phyloP scores from a whole-genome alignment of 2,888 invertebrate species.

The Drosophila meridionalis region DNA sequence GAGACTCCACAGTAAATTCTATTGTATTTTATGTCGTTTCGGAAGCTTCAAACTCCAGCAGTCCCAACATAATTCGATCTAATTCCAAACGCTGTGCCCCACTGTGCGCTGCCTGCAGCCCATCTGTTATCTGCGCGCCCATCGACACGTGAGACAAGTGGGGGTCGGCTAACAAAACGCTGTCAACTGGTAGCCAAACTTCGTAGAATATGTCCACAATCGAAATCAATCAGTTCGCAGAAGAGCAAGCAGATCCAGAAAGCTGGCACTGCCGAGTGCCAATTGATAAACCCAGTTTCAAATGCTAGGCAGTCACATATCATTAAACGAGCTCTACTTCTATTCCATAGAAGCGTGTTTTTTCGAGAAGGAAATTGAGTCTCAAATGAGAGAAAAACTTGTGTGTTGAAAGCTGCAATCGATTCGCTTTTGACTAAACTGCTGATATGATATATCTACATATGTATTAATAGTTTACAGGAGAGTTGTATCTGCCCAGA shows the following conservation, averaged over 20 bases:
- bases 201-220: constrained; percentile 60
- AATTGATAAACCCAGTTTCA: constrained; percentile 30
- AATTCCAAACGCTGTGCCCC: constrained; percentile 7
- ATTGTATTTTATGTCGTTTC: constrained; percentile 8
- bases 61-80: constrained; percentile 2
- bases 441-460: neutral
- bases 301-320: constrained; percentile 35
- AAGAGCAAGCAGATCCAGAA: constrained; percentile 31
- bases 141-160: constrained; percentile 65
- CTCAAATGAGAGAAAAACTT: neutral
- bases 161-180: constrained; percentile 42
- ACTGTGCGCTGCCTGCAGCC: constrained; percentile 29
- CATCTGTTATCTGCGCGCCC: constrained; percentile 54
- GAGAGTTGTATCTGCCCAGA: neutral
- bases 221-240: constrained; percentile 68
- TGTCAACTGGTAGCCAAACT: constrained; percentile 66
- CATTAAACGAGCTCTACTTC: constrained; percentile 33
- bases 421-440: neutral
- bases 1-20: constrained; percentile 11
- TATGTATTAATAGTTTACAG: neutral
- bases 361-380: constrained; percentile 3
- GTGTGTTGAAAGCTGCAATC: neutral
- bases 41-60: constrained; percentile 27
- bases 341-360: constrained; percentile 22
- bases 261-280: neutral